Percentiles rank a stretch among this genome's conserved stretches.
phyloP scores from a whole-genome alignment of 2,797 vertebrate species.

The Chloroceryle inda region DNA sequence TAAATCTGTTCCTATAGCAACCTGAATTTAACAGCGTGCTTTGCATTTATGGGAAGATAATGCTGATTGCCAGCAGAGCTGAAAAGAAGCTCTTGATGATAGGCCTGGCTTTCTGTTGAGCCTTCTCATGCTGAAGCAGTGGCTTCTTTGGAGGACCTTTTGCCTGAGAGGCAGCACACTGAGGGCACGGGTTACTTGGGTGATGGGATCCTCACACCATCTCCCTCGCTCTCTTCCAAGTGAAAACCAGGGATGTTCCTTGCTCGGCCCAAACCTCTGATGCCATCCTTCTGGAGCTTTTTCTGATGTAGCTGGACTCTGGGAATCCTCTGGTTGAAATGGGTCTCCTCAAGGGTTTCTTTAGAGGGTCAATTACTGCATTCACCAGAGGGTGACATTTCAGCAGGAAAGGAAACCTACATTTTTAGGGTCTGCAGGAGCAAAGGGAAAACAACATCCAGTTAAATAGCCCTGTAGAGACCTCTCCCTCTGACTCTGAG shows the following conservation, averaged over 20 bases:
- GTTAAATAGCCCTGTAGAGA: not conserved
- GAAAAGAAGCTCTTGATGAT: not conserved
- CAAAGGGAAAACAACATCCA: not conserved
- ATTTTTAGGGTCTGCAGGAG: not conserved
- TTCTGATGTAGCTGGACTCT: not conserved
- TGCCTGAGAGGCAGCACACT: not conserved
- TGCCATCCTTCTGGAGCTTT: not conserved
- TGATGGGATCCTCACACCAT: not conserved
- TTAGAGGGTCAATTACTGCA: not conserved
- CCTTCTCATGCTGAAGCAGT: not conserved
- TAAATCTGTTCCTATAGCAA: not conserved
- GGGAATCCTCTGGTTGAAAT: not conserved
- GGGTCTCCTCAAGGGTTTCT: not conserved
- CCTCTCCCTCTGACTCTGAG: not conserved
- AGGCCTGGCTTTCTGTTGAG: not conserved
- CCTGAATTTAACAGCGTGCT: not conserved
- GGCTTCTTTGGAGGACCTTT: not conserved
- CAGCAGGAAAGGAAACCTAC: not conserved
- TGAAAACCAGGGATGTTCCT: not conserved
- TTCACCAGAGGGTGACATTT: not conserved
- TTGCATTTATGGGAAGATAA: not conserved
- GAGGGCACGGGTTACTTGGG: not conserved
- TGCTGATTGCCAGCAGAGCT: not conserved
- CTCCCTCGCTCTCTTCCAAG: not conserved
- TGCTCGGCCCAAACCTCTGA: not conserved